phyloP scores from a whole-genome alignment of 2,888 invertebrate species.

The Ophion costatus region DNA sequence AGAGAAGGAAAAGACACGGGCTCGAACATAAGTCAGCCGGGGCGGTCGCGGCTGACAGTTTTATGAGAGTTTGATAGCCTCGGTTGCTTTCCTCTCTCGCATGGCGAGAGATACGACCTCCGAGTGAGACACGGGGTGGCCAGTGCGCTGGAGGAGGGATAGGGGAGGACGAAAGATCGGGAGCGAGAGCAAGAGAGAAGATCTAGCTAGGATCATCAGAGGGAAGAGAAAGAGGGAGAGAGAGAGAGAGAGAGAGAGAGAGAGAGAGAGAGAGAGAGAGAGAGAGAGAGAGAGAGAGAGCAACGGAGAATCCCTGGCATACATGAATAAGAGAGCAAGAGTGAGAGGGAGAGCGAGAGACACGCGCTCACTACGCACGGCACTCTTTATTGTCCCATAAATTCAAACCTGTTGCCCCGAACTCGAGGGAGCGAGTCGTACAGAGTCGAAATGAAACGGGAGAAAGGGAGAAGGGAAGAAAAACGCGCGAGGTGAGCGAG shows the following conservation, averaged over 20 bases:
- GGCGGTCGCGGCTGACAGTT: conserved; percentile 82
- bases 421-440: conserved; percentile 72
- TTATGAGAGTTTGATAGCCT: conserved; percentile 84
- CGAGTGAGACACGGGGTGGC: conserved; percentile 38
- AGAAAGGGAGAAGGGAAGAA: conserved; percentile 56
- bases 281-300: conserved; percentile 38
- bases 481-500: conserved; percentile 52
- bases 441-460: conserved; percentile 65
- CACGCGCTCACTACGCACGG: conserved; percentile 81
- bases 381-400: conserved; percentile 83
- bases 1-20: conserved; percentile 66
- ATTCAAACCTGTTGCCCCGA: conserved; percentile 83
- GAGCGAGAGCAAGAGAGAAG: conserved; percentile 61
- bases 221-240: conserved; percentile 67
- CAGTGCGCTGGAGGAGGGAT: conserved; percentile 31
- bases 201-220: conserved; percentile 65
- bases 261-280: background rate
- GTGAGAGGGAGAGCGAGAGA: conserved; percentile 73
- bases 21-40: conserved; percentile 82
- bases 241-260: conserved; percentile 74
- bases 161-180: conserved; percentile 28
- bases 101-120: conserved; percentile 58
- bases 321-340: conserved; percentile 52
- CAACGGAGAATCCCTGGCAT: conserved; percentile 24
- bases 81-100: conserved; percentile 73